Evolutionary conservation across 2,888 invertebrate species (phyloP), one percentile per base, ranked within the genome.

Genomic region (Pachliopta kotzebuea): DNA sequence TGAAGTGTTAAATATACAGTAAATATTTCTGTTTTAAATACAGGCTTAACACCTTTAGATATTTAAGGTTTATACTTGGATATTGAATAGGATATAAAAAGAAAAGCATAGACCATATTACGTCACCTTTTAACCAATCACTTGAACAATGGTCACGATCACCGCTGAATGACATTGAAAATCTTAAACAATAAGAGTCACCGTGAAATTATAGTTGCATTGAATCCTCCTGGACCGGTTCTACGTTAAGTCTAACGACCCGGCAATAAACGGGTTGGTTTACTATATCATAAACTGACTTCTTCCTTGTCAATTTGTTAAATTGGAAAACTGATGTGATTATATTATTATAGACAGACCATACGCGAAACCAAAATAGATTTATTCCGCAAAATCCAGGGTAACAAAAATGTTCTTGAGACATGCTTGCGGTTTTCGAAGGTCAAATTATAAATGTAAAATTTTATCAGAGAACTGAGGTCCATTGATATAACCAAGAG

Each of bases 101-200:
- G 26, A 54, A 26, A 24, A 57, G 14, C 9, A 37, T 57, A 45
- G 2, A 50, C n/a, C 18, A n/a, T 26, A 42, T 54, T 59, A 60
- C 53, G 29, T 53, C 59, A 59, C 14, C n/a, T 26, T n/a, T n/a
- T 42, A 56, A 50, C 31, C 24, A 7, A 63, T 54, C 7, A 17
- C 23, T 49, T 49, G 53, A 59, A 55, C 29, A 50, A 31, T 55
- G 31, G 55, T 21, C n/a, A 55, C 26, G 20, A 49, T n/a, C 31
- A 42, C 29, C 42, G 9, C 31, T 9, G 21, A 23, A 23, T 54
- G 64, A 56, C 63, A 68, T 60, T 76, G 76, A 71, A 70, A 74
- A 69, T 72, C 68, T 70, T 73, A 72, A 66, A 68, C 66, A 70
- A 69, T 52, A 67, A 68, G 50, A 62, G 14, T 24, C 20, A 52